Percentiles rank a stretch among this genome's conserved stretches.
Evolutionary conservation across 2,888 invertebrate species (phyloP).

Genomic region (Nowickia ferox): DNA sequence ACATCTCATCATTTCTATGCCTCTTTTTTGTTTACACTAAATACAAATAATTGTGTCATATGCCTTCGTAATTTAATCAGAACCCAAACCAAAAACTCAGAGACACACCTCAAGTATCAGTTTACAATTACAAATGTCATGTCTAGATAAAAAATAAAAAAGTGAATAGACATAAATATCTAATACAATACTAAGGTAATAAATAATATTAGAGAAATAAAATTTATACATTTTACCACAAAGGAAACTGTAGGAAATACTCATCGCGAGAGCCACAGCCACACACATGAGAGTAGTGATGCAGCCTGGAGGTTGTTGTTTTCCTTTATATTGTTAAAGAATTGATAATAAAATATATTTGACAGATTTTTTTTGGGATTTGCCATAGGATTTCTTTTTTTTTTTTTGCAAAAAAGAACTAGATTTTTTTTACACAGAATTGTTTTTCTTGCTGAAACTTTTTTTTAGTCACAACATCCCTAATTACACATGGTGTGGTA

Average conservation of each 20-base stretch:
- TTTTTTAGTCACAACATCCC: constrained; percentile 59
- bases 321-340: constrained; percentile 40
- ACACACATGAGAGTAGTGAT: constrained; percentile 14
- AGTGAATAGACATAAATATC: constrained; percentile 19
- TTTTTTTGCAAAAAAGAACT: constrained; percentile 58
- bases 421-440: background rate
- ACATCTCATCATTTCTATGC: constrained; percentile 62
- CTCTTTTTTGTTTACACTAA: constrained; percentile 51
- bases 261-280: background rate
- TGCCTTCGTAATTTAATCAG: constrained; percentile 57
- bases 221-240: constrained; percentile 63
- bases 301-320: constrained; percentile 27
- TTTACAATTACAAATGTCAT: constrained; percentile 73
- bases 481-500: constrained; percentile 43
- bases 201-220: constrained; percentile 61
- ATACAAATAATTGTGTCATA: constrained; percentile 69
- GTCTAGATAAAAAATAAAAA: constrained; percentile 60
- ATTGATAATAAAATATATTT: constrained; percentile 70
- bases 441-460: constrained; percentile 32
- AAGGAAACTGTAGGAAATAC: constrained; percentile 1
- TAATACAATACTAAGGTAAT: constrained; percentile 63
- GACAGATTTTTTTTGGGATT: constrained; percentile 60
- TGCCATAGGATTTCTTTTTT: constrained; percentile 24
- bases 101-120: constrained; percentile 69
- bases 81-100: constrained; percentile 21